phyloP scores from a whole-genome alignment of 2,888 invertebrate genomes.

The Mantis religiosa region DNA sequence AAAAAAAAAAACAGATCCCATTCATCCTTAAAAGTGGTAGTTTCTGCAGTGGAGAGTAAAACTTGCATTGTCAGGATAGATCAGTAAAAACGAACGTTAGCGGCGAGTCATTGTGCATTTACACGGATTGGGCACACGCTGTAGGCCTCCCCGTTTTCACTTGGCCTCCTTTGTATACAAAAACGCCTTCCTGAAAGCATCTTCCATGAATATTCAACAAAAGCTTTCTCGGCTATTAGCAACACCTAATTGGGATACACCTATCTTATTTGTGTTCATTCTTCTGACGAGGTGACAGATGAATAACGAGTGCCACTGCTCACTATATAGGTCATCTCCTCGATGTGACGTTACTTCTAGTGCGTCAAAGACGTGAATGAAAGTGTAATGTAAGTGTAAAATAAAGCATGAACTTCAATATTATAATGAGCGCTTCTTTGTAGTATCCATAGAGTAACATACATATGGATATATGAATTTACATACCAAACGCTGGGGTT shows the following conservation, averaged over 20 bases:
- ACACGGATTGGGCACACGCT: not conserved
- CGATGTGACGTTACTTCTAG: too few relatives aligned
- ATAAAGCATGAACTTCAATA: too few relatives aligned
- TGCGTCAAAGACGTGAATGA: too few relatives aligned
- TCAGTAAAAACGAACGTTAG: not conserved
- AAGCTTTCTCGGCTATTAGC: not conserved
- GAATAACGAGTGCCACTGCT: not conserved
- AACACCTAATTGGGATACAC: not conserved
- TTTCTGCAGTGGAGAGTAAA: not conserved
- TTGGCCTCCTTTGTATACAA: not conserved
- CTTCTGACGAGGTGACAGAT: not conserved
- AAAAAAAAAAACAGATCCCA: too few relatives aligned
- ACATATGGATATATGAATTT: too few relatives aligned
- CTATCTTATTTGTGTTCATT: not conserved
- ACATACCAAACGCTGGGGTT: too few relatives aligned
- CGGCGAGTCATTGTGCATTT: not conserved
- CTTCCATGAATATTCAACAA: not conserved
- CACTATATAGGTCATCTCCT: not conserved
- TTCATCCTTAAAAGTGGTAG: too few relatives aligned
- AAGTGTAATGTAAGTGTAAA: too few relatives aligned
- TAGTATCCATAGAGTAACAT: too few relatives aligned
- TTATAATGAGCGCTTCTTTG: too few relatives aligned
- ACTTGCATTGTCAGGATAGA: not conserved
- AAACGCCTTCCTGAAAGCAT: not conserved
- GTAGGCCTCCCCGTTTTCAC: not conserved